A percentile compares a stretch with the other conserved stretches of the same genome.
Evolutionary conservation across 1,140 invertebrate species (phyloP).

Genomic region (Whitmania pigra): DNA sequence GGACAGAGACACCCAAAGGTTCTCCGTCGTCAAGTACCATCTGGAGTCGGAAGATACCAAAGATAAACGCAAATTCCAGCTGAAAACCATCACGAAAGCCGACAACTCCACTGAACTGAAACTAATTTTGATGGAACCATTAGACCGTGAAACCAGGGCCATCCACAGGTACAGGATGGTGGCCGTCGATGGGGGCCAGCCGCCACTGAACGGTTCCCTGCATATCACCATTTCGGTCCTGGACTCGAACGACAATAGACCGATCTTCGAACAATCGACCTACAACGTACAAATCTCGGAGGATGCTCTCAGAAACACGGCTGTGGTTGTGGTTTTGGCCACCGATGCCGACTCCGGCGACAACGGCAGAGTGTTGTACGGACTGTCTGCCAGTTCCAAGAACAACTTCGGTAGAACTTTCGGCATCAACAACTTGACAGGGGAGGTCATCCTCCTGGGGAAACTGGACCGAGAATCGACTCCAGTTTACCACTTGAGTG

Average conservation of each 20-base stretch:
- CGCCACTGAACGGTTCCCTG: constrained; percentile 14
- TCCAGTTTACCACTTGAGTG: constrained; percentile 70
- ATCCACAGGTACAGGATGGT: constrained; percentile 76
- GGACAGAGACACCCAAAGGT: constrained; percentile 76
- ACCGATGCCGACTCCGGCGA: constrained; percentile 63
- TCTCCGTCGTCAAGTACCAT: constrained; percentile 77
- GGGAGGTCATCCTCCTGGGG: constrained; percentile 77
- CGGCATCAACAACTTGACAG: constrained; percentile 67
- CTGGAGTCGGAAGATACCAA: constrained; percentile 64
- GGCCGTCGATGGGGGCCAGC: constrained; percentile 57
- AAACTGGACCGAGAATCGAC: constrained; percentile 85
- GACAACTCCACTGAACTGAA: constrained; percentile 18
- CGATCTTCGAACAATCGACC: constrained; percentile 18
- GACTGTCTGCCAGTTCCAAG: constrained; percentile 43
- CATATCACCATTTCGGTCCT: constrained; percentile 50
- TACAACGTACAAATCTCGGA: constrained; percentile 58
- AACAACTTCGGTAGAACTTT: constrained; percentile 65
- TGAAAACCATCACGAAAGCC: not conserved
- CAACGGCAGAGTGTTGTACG: constrained; percentile 64
- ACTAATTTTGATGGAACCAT: constrained; percentile 51
- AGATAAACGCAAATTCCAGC: constrained; percentile 8
- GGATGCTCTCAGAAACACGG: constrained; percentile 65
- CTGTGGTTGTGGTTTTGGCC: constrained; percentile 54
- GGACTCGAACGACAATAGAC: constrained; percentile 71
- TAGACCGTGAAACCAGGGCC: constrained; percentile 70